Conservation (phyloP, 2,888 invertebrate genomes). For the Brachynemurus nebulosus region DNA sequence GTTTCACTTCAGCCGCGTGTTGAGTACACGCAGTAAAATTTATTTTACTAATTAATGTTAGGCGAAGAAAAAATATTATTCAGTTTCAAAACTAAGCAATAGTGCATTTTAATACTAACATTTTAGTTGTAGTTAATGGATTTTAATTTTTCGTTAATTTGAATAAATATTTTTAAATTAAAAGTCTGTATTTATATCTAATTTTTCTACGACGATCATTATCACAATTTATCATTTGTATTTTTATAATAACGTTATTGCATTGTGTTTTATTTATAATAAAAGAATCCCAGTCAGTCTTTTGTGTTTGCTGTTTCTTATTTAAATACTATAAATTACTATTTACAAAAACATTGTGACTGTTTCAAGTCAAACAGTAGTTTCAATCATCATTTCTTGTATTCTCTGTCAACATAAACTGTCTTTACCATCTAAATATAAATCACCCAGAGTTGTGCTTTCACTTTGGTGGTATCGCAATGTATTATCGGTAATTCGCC, state of each 20-base stretch:
- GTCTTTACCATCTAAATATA: constrained; percentile 46
- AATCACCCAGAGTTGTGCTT: constrained; percentile 21
- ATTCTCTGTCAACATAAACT: constrained; percentile 54
- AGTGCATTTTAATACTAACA: no score
- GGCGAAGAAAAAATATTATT: no score
- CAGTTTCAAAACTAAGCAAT: no score
- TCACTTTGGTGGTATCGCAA: constrained; percentile 15
- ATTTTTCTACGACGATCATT: no score
- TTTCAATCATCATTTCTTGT: constrained; percentile 31
- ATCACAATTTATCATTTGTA: no score
- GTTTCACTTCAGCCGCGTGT: no score
- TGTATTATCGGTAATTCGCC: constrained; percentile 11
- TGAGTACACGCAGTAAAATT: no score
- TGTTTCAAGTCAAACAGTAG: constrained; percentile 22
- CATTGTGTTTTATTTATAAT: neutral
- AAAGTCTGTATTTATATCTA: neutral
- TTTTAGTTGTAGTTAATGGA: no score
- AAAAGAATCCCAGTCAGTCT: neutral
- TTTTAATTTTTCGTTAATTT: neutral
- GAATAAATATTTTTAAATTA: neutral
- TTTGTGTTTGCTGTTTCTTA: neutral
- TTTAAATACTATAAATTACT: neutral
- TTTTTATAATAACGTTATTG: no score
- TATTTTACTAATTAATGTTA: no score
- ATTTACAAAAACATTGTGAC: neutral